A percentile compares a stretch with the other conserved stretches of the same genome.
phyloP scores from a whole-genome alignment of 2,797 vertebrate genomes.

The Diplodus sargus region DNA sequence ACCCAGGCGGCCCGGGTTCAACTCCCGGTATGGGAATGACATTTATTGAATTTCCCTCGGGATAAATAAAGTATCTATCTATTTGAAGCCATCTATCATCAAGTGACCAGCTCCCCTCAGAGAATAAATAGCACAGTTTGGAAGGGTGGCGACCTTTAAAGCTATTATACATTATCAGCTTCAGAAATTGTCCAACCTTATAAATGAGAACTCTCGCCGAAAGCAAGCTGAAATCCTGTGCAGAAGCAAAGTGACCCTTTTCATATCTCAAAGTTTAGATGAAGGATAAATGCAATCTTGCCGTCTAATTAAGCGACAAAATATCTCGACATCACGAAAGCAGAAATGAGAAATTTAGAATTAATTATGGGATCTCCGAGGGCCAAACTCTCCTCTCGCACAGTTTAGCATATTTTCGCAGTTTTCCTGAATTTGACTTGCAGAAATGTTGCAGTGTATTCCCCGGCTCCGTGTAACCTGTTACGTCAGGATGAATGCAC shows the following conservation, averaged over 20 bases:
- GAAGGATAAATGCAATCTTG: slow-evolving; percentile 29
- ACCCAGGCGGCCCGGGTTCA: no score
- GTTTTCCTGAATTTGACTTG: slow-evolving; percentile 73
- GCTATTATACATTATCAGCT: background rate
- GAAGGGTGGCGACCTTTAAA: background rate
- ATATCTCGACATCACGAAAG: slow-evolving; percentile 62
- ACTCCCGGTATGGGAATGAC: no score
- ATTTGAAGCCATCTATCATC: background rate
- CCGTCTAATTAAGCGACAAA: slow-evolving; percentile 66
- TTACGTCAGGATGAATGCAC: slow-evolving; percentile 70
- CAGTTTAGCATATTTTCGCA: slow-evolving; percentile 72
- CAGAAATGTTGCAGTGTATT: slow-evolving; percentile 69
- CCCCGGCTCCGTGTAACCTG: slow-evolving; percentile 65
- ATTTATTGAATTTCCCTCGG: no score
- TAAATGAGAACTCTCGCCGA: background rate
- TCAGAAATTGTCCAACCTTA: background rate
- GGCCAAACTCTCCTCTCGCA: slow-evolving; percentile 34
- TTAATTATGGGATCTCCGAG: slow-evolving; percentile 66
- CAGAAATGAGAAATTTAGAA: slow-evolving; percentile 57
- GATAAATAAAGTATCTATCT: no score
- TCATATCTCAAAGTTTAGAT: slow-evolving; percentile 9
- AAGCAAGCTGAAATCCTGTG: background rate
- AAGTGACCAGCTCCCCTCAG: background rate
- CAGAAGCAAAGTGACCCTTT: slow-evolving; percentile 4
- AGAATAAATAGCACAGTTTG: background rate